Base-by-base conservation (phyloP, 2,888 invertebrate species). In the Macaria liturata region DNA sequence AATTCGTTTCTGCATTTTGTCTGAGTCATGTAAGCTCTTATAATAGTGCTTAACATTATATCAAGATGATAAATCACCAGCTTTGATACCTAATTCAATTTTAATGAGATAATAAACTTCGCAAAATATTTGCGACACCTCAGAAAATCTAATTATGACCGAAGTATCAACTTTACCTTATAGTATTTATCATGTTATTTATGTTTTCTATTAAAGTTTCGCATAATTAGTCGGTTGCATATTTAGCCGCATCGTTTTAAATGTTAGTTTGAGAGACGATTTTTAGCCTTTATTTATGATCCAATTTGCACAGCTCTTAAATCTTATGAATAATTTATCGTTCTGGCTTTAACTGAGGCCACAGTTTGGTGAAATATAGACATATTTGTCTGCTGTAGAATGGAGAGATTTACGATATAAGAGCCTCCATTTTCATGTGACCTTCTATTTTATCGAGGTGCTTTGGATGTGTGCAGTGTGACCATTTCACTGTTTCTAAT, bases 291-390 rank as follows among this genome's bases (percentile, higher is more conserved):
- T 67, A 71, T 70, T 72, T 72, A 74, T 69, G 52, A 54, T 61
- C 54, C 62, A 57, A 68, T 67, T 64, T 55, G 63, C 66, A 54
- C 64, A 62, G 66, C 67, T 67, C 71, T 74, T 71, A 71, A 70
- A 68, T 54, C 57, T 65, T 53, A 62, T 70, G 62, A 69, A 70
- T 72, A 55, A 75, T 75, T 70, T 63, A 78, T 72, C 48, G 53
- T 20, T 53, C 49, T 62, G 61, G 56, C 59, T 67, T 63, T 62
- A 64, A 67, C 58, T 66, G 59, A 66, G 60, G 60, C 60, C 61
- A 62, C 46, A 62, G 67, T 68, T 65, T 57, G 58, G 57, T 60
- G 57, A 65, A 61, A 61, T 67, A 61, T 64, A 53, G 53, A 57
- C 58, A 49, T 55, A 64, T 62, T 59, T 46, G 57, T 46, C 60